Evolutionary conservation across 1,140 invertebrate species (phyloP), one percentile per base, ranked within the genome.

Genomic region (Lerema accius): DNA sequence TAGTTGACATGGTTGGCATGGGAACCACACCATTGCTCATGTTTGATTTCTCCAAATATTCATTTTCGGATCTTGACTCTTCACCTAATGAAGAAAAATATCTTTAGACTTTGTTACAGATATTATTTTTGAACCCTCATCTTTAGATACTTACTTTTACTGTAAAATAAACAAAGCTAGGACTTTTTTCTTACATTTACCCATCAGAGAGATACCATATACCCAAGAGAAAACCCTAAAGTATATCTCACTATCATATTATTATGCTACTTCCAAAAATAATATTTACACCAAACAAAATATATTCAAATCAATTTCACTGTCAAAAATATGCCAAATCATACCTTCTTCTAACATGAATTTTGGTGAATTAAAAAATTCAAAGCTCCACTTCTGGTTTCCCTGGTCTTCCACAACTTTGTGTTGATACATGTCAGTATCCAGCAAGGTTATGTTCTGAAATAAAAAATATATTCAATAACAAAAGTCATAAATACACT

Each of bases 331-430:
- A n/a, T 59, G 3, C 62, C 9, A 37, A 63, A 43, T 61, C 76
- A 74, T 74, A 79, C 76, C 69, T 46, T 72, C 61, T 43, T 71
- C 61, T 58, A 70, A 64, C 35, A 70, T 58, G 13, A 72, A 45
- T 55, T 65, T 67, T 48, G 59, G 65, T 23, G 63, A 63, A 19
- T 74, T 64, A 51, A 58, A 51, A 62, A 73, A 45, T 46, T 67
- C 65, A 46, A 77, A 67, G 50, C 74, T 75, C 71, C 71, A 74
- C 40, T 68, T 68, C 51, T 61, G 43, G 10, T 49, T 64, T 9
- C 15, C 49, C 11, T 50, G 56, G 5, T 11, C 43, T 42, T 65
- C 65, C 14, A 43, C 11, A 28, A 58, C 50, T 39, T 66, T 69
- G 3, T 35, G 55, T 13, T 56, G 42, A 15, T 56, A 45, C 19